Evolutionary conservation across 1,140 invertebrate genomes (phyloP), one percentile per base, ranked within the genome.

Genomic region (Tigriopus japonicus): DNA sequence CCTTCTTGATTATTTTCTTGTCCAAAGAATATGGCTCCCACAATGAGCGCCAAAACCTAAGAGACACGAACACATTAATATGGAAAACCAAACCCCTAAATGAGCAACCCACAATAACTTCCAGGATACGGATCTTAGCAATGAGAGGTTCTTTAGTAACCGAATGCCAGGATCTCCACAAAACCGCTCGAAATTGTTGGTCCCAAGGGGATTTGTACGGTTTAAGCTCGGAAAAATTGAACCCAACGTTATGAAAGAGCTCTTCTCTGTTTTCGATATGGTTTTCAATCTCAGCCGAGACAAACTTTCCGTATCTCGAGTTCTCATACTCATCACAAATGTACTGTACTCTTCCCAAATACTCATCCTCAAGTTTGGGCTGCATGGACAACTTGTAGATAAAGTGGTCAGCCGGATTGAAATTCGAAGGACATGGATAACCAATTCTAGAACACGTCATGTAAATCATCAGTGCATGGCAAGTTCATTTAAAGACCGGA

Each of bases 161-260:
- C 45, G 81, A 83, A 9, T 93, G 71, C 82, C 85, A 92, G 13
- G 86, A 90, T 54, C 92, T 74, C 89, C 89, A 94, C 3, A 93
- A 72, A 2, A 96, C 81, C 0, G 86, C 87, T 6, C 78, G 71
- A 70, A 96, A 92, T 72, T 97, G 93, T 62, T 80, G 80, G 58
- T 78, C 82, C 86, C 88, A 94, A 0, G 78, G 80, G 10, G 84
- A 86, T 73, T 87, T 89, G 73, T 92, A 94, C 6, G 79, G 3
- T 35, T 35, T 35, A 9, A 35, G 28, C 28, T 35, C 28, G 28
- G 28, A 35, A 9, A 35, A 35, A 9, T 35, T 35, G 9, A 35
- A 35, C 3, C 28, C 28, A 3, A 35, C 28, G 28, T 35, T 35
- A 9, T 35, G 28, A 9, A 35, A 35, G 28, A 35, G 28, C 28